phyloP scores from a whole-genome alignment of 2,113 vertebrate species.

The Pseudolaguvia tuberculata region DNA sequence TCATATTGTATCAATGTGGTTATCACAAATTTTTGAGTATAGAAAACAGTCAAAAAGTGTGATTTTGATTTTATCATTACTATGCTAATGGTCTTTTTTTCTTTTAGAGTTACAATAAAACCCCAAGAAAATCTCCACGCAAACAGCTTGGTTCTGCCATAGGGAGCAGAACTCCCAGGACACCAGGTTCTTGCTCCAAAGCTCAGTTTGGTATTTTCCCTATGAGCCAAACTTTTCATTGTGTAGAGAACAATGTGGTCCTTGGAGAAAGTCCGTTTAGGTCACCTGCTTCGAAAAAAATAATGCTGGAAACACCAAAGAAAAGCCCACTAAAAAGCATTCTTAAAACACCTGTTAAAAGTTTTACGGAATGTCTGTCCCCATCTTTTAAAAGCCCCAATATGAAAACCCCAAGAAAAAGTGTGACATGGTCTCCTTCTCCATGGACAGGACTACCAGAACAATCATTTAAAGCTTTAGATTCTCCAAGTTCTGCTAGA shows the following conservation, averaged over 20 bases:
- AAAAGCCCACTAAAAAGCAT: constrained; percentile 58
- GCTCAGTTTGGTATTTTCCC: constrained; percentile 22
- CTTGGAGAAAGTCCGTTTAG: constrained; percentile 58
- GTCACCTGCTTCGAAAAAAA: constrained; percentile 45
- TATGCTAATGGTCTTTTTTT: constrained; percentile 10
- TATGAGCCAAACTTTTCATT: constrained; percentile 48
- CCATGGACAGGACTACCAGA: constrained; percentile 44
- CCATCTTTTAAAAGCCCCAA: constrained; percentile 37
- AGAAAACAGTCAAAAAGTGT: not conserved
- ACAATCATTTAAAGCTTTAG: constrained; percentile 58
- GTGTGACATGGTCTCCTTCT: constrained; percentile 68
- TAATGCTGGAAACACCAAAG: constrained; percentile 45
- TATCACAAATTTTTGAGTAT: no score
- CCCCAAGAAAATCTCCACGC: constrained; percentile 54
- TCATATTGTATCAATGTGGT: no score
- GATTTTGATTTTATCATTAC: not conserved
- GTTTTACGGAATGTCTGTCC: constrained; percentile 35
- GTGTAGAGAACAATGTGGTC: constrained; percentile 35
- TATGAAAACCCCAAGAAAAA: constrained; percentile 57
- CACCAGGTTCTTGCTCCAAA: constrained; percentile 41
- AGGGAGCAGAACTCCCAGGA: constrained; percentile 45
- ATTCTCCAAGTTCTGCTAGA: constrained; percentile 51
- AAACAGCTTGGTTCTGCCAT: constrained; percentile 46
- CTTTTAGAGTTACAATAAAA: constrained; percentile 68
- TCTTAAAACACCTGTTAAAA: constrained; percentile 60